Conservation (phyloP, 2,888 invertebrate genomes). For the Luperina nickerlii region DNA sequence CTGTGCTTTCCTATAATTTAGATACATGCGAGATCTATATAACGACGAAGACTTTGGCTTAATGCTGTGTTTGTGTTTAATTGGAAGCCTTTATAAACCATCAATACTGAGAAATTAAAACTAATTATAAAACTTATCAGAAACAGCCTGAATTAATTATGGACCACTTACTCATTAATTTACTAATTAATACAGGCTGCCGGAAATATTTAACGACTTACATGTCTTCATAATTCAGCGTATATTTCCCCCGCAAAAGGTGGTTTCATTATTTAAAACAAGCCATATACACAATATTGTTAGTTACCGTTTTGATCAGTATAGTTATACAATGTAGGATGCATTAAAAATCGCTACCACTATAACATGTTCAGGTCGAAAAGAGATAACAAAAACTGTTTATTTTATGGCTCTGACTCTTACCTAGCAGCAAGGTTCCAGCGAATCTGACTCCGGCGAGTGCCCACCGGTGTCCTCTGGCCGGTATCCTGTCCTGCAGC, state of each 20-base stretch:
- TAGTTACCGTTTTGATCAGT: not conserved
- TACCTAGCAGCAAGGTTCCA: constrained; percentile 83
- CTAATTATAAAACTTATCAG: not conserved
- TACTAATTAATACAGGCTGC: not conserved
- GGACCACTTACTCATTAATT: not conserved
- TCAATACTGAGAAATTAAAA: not conserved
- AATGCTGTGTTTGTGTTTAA: too few species aligned
- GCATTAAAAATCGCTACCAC: not conserved
- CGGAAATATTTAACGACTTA: not conserved
- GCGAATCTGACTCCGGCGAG: constrained; percentile 80
- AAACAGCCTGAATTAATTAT: not conserved
- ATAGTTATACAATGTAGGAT: not conserved
- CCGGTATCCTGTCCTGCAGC: constrained; percentile 87
- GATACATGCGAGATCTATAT: too few species aligned
- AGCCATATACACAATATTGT: not conserved
- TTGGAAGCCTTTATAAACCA: too few species aligned
- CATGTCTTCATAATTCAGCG: not conserved
- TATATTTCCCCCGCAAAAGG: not conserved
- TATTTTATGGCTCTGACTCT: not conserved
- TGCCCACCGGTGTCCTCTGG: constrained; percentile 84
- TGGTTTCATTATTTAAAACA: not conserved
- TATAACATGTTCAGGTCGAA: not conserved
- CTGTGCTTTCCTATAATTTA: too few species aligned
- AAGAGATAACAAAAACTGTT: not conserved
- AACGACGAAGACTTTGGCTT: too few species aligned